These are phyloP conservation scores for Tipula vernalis DNA, from an alignment of 2,888 invertebrate genomes.

Conservation along the genomic window DNA sequence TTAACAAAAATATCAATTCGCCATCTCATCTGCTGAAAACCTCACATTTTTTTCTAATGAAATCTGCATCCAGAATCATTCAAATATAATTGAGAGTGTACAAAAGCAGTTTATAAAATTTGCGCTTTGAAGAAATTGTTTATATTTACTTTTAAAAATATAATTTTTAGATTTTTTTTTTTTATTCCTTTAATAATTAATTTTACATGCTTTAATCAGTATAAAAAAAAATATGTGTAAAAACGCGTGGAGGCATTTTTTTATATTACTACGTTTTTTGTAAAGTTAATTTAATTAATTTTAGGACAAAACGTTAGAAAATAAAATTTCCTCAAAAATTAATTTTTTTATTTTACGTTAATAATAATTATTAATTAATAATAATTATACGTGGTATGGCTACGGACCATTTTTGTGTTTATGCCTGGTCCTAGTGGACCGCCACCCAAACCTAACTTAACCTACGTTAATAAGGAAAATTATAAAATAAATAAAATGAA, in stretches of 20 bases:
- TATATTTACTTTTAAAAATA: conserved; percentile 8
- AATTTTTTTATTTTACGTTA: neutral
- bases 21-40: no score
- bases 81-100: no score
- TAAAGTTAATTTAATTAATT: neutral
- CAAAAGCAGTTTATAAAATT: no score
- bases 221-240: conserved; percentile 7
- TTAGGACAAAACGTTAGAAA: neutral
- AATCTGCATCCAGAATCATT: no score
- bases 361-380: neutral
- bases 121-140: neutral
- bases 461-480: conserved; percentile 4
- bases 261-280: neutral
- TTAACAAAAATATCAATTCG: no score
- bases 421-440: no score
- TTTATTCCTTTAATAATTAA: neutral
- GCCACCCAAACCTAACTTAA: neutral
- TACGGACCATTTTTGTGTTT: no score
- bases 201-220: conserved; percentile 10
- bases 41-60: no score
- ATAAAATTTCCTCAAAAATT: neutral
- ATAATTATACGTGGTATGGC: neutral
- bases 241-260: conserved; percentile 4
- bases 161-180: neutral
- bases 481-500: conserved; percentile 5